A percentile compares a stretch with the other conserved stretches of the same genome.
These are phyloP conservation scores for Steinernema hermaphroditum DNA, from an alignment of 2,888 invertebrate species.

Conservation along the genomic window DNA sequence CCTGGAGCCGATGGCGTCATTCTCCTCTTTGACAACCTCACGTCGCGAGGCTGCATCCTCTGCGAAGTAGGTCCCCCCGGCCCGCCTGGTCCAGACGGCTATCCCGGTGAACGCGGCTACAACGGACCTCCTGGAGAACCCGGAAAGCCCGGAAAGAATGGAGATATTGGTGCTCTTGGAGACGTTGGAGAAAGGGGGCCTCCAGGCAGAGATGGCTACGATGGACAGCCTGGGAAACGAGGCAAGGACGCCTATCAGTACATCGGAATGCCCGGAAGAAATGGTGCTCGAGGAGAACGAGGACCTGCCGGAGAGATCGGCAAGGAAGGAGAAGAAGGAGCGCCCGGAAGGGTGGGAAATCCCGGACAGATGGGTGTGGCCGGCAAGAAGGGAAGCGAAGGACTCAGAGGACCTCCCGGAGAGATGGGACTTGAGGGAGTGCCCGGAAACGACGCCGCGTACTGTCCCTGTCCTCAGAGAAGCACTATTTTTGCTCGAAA, in stretches of 20 bases:
- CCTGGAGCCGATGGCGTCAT: constrained; percentile 3
- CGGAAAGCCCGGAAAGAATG: neutral
- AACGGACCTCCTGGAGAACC: neutral
- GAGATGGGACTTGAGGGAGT: neutral
- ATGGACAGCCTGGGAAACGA: neutral
- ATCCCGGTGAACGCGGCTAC: neutral
- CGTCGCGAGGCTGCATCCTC: neutral
- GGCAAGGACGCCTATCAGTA: constrained; percentile 13
- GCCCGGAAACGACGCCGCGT: constrained; percentile 3
- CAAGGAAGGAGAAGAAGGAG: neutral
- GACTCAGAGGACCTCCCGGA: neutral
- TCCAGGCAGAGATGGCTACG: neutral
- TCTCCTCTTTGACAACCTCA: constrained; percentile 10
- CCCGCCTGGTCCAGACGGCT: neutral
- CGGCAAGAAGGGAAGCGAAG: neutral
- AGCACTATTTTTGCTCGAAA: neutral
- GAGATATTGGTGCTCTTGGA: neutral
- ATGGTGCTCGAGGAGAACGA: constrained; percentile 1
- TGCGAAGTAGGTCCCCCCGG: neutral
- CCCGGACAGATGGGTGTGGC: neutral
- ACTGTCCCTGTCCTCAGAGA: constrained; percentile 8
- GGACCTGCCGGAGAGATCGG: neutral
- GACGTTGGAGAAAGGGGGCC: neutral
- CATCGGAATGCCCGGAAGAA: neutral
- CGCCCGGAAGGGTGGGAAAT: neutral